A percentile compares a stretch with the other conserved stretches of the same genome.
Conservation (phyloP, 1,140 invertebrate genomes). For the Eumaeus atala region DNA sequence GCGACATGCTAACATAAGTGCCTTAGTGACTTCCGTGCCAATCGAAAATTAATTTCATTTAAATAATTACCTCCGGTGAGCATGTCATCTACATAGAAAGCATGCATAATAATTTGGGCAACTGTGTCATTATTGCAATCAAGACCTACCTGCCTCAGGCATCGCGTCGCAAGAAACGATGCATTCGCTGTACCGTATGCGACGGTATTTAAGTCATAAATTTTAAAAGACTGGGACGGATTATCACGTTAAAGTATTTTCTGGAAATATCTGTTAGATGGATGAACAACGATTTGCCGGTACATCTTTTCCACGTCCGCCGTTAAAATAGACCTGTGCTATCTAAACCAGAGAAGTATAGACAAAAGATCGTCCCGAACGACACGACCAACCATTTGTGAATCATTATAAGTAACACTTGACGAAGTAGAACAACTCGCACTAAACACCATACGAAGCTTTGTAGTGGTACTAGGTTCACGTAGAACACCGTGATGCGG, state of each 20-base stretch:
- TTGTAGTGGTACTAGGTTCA: too few relatives aligned
- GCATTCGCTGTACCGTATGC: slow-evolving; percentile 24
- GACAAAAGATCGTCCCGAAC: too few relatives aligned
- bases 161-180: slow-evolving; percentile 19
- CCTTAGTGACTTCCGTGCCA: slow-evolving; percentile 15
- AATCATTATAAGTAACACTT: too few relatives aligned
- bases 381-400: too few relatives aligned
- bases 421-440: too few relatives aligned
- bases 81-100: slow-evolving; percentile 24
- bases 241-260: slow-evolving; percentile 20
- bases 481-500: too few relatives aligned
- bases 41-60: slow-evolving; percentile 14
- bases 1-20: slow-evolving; percentile 17
- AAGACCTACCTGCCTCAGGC: slow-evolving; percentile 16
- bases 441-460: too few relatives aligned
- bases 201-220: slow-evolving; percentile 20
- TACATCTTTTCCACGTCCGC: too few relatives aligned
- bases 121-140: slow-evolving; percentile 11
- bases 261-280: slow-evolving; percentile 8
- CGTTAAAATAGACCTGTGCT: too few relatives aligned
- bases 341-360: slow-evolving; percentile 2
- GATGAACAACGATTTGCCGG: too few relatives aligned
- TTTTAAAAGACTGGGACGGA: too few relatives aligned
- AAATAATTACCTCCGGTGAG: slow-evolving; percentile 22
- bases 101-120: slow-evolving; percentile 14